Base-by-base conservation (phyloP, 1,140 invertebrate genomes). In the Pectinophora gossypiella region DNA sequence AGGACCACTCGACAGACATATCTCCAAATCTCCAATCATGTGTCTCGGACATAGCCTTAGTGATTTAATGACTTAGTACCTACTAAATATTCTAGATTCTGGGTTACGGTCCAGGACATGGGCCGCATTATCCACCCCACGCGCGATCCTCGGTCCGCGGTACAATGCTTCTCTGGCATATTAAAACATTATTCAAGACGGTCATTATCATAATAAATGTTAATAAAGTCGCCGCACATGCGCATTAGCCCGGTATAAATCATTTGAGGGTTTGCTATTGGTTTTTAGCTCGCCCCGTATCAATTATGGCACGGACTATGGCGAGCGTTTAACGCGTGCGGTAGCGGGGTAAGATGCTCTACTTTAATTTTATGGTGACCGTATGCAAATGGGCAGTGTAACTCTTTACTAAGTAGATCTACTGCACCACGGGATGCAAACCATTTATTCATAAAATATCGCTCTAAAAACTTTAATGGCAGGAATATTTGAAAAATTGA, bases 151-250 rank as follows among this genome's bases (percentile, higher is more conserved):
- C 42, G 42, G 15, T 19, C 6, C 36, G 10, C 40, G 16, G 42
- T 13, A 20, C 42, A 21, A 44, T 44, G 36, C 42, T 18, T 40
- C 38, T 40, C 53, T 48, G 16, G 55, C 57, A 70, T 68, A 76
- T 77, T 74, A 64, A 76, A 77, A 77, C 74, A 74, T 74, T 72
- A 74, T 74, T 74, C 69, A 68, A 61, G 51, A 21, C 48, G 61
- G 49, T 62, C 62, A 79, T 81, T 81, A 76, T 38, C 72, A 77
- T 82, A 79, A 82, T 82, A 79, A 76, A 82, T 82, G 76, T 70
- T 82, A 76, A 73, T 76, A 73, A 72, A 76, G 65, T 74, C 78
- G 49, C 50, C 54, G 66, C 58, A 72, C 72, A 74, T 72, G 68
- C 64, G 56, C 72, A 77, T 76, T 77, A 76, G 68, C 54, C 65